Percentiles rank a stretch among this genome's conserved stretches.
These are phyloP conservation scores for Enteromius paludinosus DNA, from an alignment of 2,797 vertebrate genomes.

Conservation along the genomic window DNA sequence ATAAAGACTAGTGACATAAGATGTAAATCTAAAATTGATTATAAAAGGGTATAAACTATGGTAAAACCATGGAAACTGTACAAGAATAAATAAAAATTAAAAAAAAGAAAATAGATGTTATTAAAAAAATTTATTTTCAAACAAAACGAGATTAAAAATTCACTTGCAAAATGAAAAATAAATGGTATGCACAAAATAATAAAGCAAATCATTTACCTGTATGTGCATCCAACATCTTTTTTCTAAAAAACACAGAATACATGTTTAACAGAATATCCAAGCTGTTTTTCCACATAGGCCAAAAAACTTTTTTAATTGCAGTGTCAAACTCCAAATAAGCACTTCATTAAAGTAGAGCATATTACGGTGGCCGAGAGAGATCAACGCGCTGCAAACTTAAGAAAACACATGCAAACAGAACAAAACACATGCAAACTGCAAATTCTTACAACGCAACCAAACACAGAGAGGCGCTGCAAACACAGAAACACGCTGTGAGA, in stretches of 20 bases:
- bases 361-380: too few species aligned
- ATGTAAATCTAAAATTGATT: not conserved
- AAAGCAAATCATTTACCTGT: not conserved
- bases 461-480: too few species aligned
- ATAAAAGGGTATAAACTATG: not conserved
- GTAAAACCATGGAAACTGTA: not conserved
- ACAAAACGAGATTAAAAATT: not conserved
- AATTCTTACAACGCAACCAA: too few species aligned
- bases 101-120: not conserved
- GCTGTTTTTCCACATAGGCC: not conserved
- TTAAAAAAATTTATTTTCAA: not conserved
- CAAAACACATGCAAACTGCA: too few species aligned
- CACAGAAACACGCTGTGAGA: too few species aligned
- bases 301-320: not conserved
- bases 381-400: too few species aligned
- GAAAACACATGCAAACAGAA: too few species aligned
- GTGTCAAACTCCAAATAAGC: not conserved
- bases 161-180: not conserved
- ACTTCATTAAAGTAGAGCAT: too few species aligned
- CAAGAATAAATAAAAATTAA: too few species aligned
- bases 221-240: not conserved
- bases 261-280: not conserved
- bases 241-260: not conserved
- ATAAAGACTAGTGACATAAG: not conserved
- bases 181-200: not conserved